Conservation (phyloP, 2,888 invertebrate species). For the Drosophila histrio region DNA sequence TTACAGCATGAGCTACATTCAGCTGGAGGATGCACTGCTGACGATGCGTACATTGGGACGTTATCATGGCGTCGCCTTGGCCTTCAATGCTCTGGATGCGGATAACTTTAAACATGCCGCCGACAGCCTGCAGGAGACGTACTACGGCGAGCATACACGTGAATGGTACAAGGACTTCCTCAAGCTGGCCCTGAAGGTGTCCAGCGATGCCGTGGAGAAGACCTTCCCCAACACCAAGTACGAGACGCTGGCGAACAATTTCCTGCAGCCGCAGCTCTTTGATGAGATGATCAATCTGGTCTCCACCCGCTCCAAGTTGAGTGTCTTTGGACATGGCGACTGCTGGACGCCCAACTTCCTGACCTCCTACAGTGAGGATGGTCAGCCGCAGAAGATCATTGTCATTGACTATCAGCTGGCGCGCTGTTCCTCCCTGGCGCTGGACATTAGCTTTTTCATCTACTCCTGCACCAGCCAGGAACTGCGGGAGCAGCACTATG, state of each 20-base stretch:
- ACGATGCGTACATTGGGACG: conserved; percentile 86
- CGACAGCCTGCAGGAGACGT: conserved; percentile 85
- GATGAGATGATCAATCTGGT: conserved; percentile 84
- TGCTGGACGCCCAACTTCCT: conserved; percentile 91
- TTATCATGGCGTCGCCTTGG: conserved; percentile 87
- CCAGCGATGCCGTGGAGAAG: conserved; percentile 87
- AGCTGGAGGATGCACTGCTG: conserved; percentile 84
- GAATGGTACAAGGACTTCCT: conserved; percentile 87
- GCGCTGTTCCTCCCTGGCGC: conserved; percentile 79
- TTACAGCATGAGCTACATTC: conserved; percentile 59
- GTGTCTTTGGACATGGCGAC: conserved; percentile 89
- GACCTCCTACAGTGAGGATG: conserved; percentile 83
- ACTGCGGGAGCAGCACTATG: conserved; percentile 86
- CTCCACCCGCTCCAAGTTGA: conserved; percentile 82
- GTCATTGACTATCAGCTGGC: conserved; percentile 90
- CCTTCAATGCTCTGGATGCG: conserved; percentile 86
- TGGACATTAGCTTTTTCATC: conserved; percentile 85
- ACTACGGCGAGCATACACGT: conserved; percentile 86
- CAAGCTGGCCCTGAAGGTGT: conserved; percentile 85
- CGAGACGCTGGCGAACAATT: conserved; percentile 86
- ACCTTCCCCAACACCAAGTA: conserved; percentile 87
- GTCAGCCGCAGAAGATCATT: conserved; percentile 81
- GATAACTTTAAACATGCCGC: conserved; percentile 84
- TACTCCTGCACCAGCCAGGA: conserved; percentile 87
- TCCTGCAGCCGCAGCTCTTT: conserved; percentile 85